A percentile compares a stretch with the other conserved stretches of the same genome.
Conservation (phyloP, 2,888 invertebrate species). For the Steromphala cineraria region DNA sequence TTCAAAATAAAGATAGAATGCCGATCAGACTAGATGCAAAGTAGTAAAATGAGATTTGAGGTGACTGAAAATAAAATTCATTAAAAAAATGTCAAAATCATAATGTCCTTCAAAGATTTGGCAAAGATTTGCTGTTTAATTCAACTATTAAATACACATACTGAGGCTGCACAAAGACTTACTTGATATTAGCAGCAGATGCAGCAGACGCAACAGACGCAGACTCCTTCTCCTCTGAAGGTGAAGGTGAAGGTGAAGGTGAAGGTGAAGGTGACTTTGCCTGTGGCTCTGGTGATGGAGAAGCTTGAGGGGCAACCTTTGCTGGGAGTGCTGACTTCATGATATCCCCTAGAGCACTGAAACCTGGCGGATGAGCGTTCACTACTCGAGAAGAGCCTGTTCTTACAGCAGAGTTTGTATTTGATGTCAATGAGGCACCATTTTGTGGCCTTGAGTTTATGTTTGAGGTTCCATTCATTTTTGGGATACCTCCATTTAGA, state of each 20-base stretch:
- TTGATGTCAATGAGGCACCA: background rate
- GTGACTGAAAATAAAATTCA: too few relatives aligned
- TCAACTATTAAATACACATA: too few relatives aligned
- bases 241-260: constrained; percentile 11
- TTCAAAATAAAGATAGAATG: too few relatives aligned
- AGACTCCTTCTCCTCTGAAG: background rate
- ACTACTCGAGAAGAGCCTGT: background rate
- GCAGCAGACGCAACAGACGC: background rate
- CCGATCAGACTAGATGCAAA: too few relatives aligned
- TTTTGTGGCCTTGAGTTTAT: background rate
- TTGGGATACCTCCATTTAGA: background rate
- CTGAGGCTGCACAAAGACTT: too few relatives aligned
- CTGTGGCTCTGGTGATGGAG: background rate
- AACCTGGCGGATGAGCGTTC: background rate
- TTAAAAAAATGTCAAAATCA: too few relatives aligned
- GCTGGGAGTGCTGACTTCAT: background rate
- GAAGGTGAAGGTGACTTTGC: background rate
- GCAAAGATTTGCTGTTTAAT: too few relatives aligned
- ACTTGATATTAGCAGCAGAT: background rate
- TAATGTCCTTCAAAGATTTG: too few relatives aligned
- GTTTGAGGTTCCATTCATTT: background rate
- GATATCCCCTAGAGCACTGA: background rate
- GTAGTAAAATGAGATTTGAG: too few relatives aligned
- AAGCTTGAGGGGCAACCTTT: background rate
- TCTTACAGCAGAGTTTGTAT: background rate